Evolutionary conservation across 2,888 invertebrate species (phyloP).

Genomic region (Melinaea menophilus): DNA sequence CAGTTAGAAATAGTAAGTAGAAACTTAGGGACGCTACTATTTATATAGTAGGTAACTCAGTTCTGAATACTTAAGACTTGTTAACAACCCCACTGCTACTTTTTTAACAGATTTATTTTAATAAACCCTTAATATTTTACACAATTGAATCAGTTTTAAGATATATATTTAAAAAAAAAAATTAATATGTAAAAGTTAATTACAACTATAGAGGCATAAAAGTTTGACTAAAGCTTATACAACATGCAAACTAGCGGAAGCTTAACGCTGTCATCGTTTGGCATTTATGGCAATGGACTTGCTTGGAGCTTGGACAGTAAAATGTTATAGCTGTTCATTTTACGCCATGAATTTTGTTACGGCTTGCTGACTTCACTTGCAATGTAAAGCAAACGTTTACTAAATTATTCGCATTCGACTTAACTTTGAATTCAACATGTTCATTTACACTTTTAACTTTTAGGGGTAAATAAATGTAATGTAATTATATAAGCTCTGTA

Average conservation of each 20-base stretch:
- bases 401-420: background rate
- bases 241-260: background rate
- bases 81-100: no score
- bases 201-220: background rate
- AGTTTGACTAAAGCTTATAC: background rate
- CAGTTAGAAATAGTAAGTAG: no score
- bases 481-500: background rate
- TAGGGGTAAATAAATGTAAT: background rate
- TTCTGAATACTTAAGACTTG: no score
- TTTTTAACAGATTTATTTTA: no score
- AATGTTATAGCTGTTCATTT: constrained; percentile 24
- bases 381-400: background rate
- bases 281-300: background rate
- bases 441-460: background rate
- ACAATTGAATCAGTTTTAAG: no score
- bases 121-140: no score
- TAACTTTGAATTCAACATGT: background rate
- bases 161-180: no score
- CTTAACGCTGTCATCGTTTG: background rate
- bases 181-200: no score
- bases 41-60: no score
- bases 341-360: constrained; percentile 16
- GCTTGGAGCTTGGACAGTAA: background rate
- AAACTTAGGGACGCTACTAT: no score
- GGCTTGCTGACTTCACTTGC: constrained; percentile 4